Evolutionary conservation across 2,888 invertebrate species (phyloP).

Genomic region (Terebella lapidaria): DNA sequence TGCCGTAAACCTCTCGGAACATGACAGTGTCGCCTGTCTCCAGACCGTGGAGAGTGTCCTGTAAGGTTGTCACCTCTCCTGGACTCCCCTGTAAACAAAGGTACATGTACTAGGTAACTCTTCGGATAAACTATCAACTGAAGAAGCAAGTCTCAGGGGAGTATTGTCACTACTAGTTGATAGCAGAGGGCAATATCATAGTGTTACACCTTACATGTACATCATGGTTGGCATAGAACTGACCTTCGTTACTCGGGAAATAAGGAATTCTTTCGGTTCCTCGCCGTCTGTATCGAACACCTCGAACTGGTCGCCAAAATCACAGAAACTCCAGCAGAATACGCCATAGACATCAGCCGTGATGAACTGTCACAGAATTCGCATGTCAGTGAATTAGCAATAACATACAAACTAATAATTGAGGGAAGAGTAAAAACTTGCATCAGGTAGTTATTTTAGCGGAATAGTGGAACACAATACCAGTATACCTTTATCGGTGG

Average conservation of each 20-base stretch:
- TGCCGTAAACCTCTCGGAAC: constrained; percentile 49
- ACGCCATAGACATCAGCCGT: constrained; percentile 49
- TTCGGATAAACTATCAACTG: too few relatives aligned
- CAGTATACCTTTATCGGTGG: constrained; percentile 40
- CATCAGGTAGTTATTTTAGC: too few relatives aligned
- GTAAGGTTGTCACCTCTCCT: constrained; percentile 46
- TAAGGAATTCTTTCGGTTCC: constrained; percentile 47
- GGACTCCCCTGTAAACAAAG: constrained; percentile 36
- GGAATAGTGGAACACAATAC: background rate
- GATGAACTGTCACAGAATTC: constrained; percentile 36
- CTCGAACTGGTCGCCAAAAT: constrained; percentile 52
- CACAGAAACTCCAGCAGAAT: constrained; percentile 47
- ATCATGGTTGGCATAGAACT: background rate
- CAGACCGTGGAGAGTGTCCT: constrained; percentile 44
- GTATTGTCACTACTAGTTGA: too few relatives aligned
- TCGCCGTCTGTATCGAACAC: constrained; percentile 49
- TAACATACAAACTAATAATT: too few relatives aligned
- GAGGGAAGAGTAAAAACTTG: too few relatives aligned
- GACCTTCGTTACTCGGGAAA: constrained; percentile 49
- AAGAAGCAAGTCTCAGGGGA: too few relatives aligned
- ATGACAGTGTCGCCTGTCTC: constrained; percentile 48
- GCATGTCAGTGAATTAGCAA: too few relatives aligned
- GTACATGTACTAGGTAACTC: too few relatives aligned
- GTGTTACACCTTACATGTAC: too few relatives aligned
- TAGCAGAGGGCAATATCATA: too few relatives aligned